Percentiles rank a stretch among this genome's conserved stretches.
Conservation (phyloP, 1,140 invertebrate species). For the Heliothis subflexa region DNA sequence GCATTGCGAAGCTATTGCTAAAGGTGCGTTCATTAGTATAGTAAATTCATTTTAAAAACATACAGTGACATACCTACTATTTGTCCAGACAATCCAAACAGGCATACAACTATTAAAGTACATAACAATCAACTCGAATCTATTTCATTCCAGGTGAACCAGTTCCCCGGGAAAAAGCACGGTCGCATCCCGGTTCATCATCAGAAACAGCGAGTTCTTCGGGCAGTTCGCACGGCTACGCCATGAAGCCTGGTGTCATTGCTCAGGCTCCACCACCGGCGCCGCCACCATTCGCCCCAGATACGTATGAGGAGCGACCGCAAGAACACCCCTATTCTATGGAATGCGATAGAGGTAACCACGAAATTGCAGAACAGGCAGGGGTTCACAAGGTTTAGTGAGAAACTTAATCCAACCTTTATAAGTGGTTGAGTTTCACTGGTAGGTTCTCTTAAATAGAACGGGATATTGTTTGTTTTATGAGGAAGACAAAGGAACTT, state of each 20-base stretch:
- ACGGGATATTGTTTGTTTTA: too few relatives aligned
- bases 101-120: background rate
- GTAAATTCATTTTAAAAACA: too few relatives aligned
- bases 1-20: constrained; percentile 90
- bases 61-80: background rate
- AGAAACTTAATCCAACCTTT: too few relatives aligned
- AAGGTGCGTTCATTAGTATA: constrained; percentile 80
- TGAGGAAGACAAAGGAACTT: background rate
- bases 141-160: constrained; percentile 51
- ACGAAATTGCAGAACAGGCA: too few relatives aligned
- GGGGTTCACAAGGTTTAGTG: too few relatives aligned
- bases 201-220: constrained; percentile 76
- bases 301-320: constrained; percentile 62
- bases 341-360: constrained; percentile 79
- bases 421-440: background rate
- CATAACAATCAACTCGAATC: background rate
- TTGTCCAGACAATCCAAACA: too few relatives aligned
- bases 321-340: constrained; percentile 62
- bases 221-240: constrained; percentile 70
- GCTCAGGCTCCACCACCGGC: constrained; percentile 63
- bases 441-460: background rate
- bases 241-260: constrained; percentile 62
- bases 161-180: constrained; percentile 59
- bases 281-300: constrained; percentile 59
- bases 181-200: constrained; percentile 66